Evolutionary conservation across 2,113 vertebrate genomes (phyloP), one percentile per base, ranked within the genome.

Genomic region (Todiramphus saurophagus): DNA sequence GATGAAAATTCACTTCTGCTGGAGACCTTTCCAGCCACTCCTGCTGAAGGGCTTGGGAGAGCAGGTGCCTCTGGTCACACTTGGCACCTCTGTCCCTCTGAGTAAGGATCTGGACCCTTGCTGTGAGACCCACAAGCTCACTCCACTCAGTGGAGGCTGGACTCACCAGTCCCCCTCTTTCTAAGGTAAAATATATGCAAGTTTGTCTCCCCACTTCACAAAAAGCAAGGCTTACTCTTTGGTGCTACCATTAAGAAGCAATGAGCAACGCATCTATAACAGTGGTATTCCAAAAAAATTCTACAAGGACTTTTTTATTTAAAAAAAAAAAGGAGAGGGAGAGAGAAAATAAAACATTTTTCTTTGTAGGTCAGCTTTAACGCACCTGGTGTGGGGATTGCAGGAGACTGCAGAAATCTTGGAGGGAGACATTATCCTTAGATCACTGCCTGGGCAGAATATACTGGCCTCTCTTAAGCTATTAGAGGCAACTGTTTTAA

Each of bases 401-500:
- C 35, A 83, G 63, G 62, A 63, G 43, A 96, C 50, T 3, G 6
- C 6, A 46, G 77, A 95, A 97, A 95, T 79, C 93, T 97, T 68
- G 1, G 46, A 62, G 95, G 7, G 73, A 97, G 94, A 94, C 94
- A 96, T 97, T 97, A 96, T 97, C 95, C 30, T 62, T 94, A 92
- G 97, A 97, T 98, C 95, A 97, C 97, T 94, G 95, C 93, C 92
- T 1, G 0, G 51, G 85, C 90, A 96, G 87, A 95, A 81, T 84
- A 72, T 97, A 97, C 97, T 66, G 30, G 95, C 96, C 95, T 96
- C 94, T 93, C 97, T 93, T 59, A 78, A 97, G 96, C 94, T 96
- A 97, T 98, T 95, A 97, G 68, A 96, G 81, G 90, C 96, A 97
- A 94, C 97, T 92, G 93, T 97, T 96, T 96, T 95, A 90, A 95